Percentiles rank a stretch among this genome's conserved stretches.
Conservation (phyloP, 2,888 invertebrate genomes). For the Sarcophaga variegata region DNA sequence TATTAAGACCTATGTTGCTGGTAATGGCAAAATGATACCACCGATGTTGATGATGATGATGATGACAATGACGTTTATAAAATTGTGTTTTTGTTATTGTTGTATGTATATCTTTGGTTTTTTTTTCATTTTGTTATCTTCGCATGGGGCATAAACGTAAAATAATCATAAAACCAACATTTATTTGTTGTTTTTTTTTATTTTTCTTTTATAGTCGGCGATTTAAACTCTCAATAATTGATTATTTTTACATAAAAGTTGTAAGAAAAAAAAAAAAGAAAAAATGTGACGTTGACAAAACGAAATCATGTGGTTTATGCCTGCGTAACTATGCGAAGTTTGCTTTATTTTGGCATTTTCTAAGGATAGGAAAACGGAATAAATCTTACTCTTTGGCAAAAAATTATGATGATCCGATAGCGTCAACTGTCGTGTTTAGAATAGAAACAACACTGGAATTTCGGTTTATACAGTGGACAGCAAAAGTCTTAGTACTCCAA, state of each 20-base stretch:
- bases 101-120: neutral
- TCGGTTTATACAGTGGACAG: no score
- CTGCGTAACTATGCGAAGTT: no score
- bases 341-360: no score
- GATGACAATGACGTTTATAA: constrained; percentile 33
- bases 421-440: no score
- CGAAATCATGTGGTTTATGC: neutral
- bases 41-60: neutral
- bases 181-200: neutral
- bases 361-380: no score
- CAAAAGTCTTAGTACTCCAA: no score
- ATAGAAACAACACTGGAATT: no score
- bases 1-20: neutral
- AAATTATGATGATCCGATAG: no score
- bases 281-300: neutral
- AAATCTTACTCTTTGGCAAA: no score
- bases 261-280: neutral
- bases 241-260: constrained; percentile 36
- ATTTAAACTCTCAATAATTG: constrained; percentile 42
- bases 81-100: constrained; percentile 21
- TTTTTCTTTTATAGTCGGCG: constrained; percentile 7
- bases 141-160: constrained; percentile 26
- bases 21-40: neutral
- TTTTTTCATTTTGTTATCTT: constrained; percentile 11
- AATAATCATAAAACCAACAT: neutral